Base-by-base conservation (phyloP, 1,140 invertebrate genomes). In the Geopemphigus sp. region DNA sequence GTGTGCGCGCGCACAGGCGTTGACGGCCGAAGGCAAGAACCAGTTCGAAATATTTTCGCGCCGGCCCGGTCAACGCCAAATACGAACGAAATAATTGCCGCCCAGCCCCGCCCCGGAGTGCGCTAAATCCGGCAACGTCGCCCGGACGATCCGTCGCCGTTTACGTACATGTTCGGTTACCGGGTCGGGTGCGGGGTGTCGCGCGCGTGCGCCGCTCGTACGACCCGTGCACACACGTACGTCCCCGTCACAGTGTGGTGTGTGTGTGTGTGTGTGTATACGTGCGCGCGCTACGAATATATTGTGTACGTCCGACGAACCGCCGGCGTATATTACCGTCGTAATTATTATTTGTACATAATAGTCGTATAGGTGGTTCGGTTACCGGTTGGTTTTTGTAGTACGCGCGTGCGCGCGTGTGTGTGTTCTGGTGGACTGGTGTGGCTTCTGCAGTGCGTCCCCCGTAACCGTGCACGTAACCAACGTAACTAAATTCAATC, bases 71-170 rank as follows among this genome's bases (percentile, higher is more conserved):
- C 63, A 68, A 56, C 78, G 78, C 78, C 61, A 70, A 68, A 68
- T 66, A 66, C 63, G 64, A 68, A 57, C 63, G 26, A 56, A 54
- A 47, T 70, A 17, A 53, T 29, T 24, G 26, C 59, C 22, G 17
- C 76, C 22, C 39, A 24, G 39, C 29, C 45, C 22, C 26, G 26
- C 3, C 29, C 19, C 63, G 24, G n/a, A 39, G 15, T 1, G 57
- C n/a, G 19, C 50, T 19, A 80, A 57, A 80, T 56, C 64, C 78
- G 78, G 78, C 78, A 80, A 80, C 78, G 78, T 80, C 63, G 78
- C 78, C 53, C 61, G 78, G n/a, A 29, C 59, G 6, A 14, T 6
- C 0, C 10, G 15, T 0, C 19, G 53, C 53, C 53, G 14, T 54
- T 39, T 39, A 39, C 32, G 15, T 50, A 50, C 47, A 14, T 11